Base-by-base conservation (phyloP, 2,113 vertebrate genomes). In the Pipa parva region DNA sequence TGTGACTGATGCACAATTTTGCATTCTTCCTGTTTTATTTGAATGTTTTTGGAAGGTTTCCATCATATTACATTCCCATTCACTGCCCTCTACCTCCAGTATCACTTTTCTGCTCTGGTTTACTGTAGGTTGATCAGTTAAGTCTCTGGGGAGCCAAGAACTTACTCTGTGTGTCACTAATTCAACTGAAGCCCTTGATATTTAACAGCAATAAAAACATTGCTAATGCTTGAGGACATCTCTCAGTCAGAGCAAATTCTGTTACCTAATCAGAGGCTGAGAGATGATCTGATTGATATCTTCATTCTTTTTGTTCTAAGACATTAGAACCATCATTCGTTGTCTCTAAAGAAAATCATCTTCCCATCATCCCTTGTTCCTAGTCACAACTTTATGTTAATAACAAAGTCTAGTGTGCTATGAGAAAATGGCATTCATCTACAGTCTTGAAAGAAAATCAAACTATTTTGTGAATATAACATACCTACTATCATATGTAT, bases 231-330 rank as follows among this genome's bases (percentile, higher is more conserved):
- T 20, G 46, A 68, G 65, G 65, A 60, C 58, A 70, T 70, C 36
- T 52, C 46, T 39, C 49, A 42, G 31, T 61, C 33, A 46, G 58
- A 70, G 37, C 25, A 61, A 52, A 70, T 52, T 70, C 66, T 61
- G 57, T 45, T 61, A 70, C 66, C 58, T 70, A 54, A 70, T 70
- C 66, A 61, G 48, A 70, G 46, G 37, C 45, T 20, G 57, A 60
- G 65, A 70, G 57, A 70, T 70, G 66, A 70, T 68, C 56, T 51
- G 56, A 51, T 60, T 60, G 66, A 69, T 70, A 70, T 70, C 57
- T 70, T 65, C 55, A 39, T 57, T 65, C 36, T 57, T 63, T 33
- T 36, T 25, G 21, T 54, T 61, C 49, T 1, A 17, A 59, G 64
- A 61, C 45, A 60, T 61, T 61, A 52, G 66, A 70, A 59, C 45